phyloP scores from a whole-genome alignment of 53 echinoderm and acorn worm genomes.

The Holothuria leucospilota region DNA sequence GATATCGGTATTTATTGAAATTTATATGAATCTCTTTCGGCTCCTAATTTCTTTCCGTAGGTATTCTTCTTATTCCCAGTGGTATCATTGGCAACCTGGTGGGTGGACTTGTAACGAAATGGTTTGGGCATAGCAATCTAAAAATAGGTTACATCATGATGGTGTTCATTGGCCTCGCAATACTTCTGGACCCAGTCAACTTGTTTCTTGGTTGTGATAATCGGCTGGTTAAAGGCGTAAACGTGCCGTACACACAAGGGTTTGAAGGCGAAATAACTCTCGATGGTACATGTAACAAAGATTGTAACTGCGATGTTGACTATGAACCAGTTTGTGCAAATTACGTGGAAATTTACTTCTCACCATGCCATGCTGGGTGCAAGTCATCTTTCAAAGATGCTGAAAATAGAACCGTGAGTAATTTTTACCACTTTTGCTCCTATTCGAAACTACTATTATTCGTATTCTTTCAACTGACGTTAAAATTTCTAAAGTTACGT shows the following conservation, averaged over 20 bases:
- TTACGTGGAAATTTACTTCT: background rate
- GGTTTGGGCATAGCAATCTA: conserved; percentile 43
- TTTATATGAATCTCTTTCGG: too few species aligned
- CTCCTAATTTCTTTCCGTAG: conserved; percentile 16
- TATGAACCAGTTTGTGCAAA: conserved; percentile 16
- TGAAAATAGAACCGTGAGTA: background rate
- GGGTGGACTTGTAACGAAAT: conserved; percentile 68
- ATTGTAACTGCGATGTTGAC: conserved; percentile 8
- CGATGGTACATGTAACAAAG: background rate
- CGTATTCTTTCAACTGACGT: too few species aligned
- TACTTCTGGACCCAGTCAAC: conserved; percentile 31
- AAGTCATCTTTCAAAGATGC: background rate
- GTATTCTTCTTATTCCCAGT: conserved; percentile 58
- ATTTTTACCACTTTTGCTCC: background rate
- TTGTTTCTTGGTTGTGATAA: conserved; percentile 65
- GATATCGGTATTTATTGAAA: too few species aligned
- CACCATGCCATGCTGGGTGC: conserved; percentile 33
- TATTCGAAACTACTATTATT: too few species aligned
- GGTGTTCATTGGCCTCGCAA: conserved; percentile 30
- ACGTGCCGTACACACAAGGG: background rate
- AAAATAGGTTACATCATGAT: conserved; percentile 63
- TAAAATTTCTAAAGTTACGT: too few species aligned
- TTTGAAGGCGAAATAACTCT: too few species aligned
- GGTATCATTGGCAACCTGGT: conserved; percentile 65
- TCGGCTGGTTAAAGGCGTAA: conserved; percentile 58